Percentiles rank a stretch among this genome's conserved stretches.
phyloP scores from a whole-genome alignment of 2,797 vertebrate species.

The Bufotes viridis region DNA sequence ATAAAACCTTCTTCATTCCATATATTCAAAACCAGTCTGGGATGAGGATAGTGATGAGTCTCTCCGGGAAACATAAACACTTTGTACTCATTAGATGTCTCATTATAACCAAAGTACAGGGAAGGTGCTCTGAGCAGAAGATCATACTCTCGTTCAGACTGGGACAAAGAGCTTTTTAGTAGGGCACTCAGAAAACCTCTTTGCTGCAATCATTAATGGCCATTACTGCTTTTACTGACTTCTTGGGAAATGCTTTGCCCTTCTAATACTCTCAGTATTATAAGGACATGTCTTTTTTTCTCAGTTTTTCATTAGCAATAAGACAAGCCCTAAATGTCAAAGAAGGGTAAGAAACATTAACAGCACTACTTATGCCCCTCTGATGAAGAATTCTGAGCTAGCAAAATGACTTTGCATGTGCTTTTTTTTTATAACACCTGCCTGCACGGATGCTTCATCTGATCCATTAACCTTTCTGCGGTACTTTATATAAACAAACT shows the following conservation, averaged over 20 bases:
- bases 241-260: slow-evolving; percentile 74
- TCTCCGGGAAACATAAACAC: slow-evolving; percentile 80
- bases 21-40: slow-evolving; percentile 75
- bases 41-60: slow-evolving; percentile 74
- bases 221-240: slow-evolving; percentile 74
- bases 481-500: slow-evolving; percentile 42
- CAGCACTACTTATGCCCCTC: slow-evolving; percentile 35
- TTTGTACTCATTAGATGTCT: slow-evolving; percentile 78
- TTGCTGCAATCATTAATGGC: slow-evolving; percentile 74
- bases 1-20: slow-evolving; percentile 67
- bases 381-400: slow-evolving; percentile 19
- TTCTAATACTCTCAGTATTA: slow-evolving; percentile 70
- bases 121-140: slow-evolving; percentile 77
- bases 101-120: slow-evolving; percentile 79
- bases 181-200: slow-evolving; percentile 75
- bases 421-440: slow-evolving; percentile 36
- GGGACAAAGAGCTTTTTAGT: slow-evolving; percentile 79
- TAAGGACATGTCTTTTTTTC: slow-evolving; percentile 65
- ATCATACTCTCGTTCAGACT: slow-evolving; percentile 75
- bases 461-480: slow-evolving; percentile 51
- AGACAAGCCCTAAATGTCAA: slow-evolving; percentile 58
- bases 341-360: slow-evolving; percentile 45
- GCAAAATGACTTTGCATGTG: slow-evolving; percentile 38
- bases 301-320: slow-evolving; percentile 62
- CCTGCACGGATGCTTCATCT: slow-evolving; percentile 39